Conservation (phyloP, 2,113 vertebrate species). For the Tragelaphus scriptus region DNA sequence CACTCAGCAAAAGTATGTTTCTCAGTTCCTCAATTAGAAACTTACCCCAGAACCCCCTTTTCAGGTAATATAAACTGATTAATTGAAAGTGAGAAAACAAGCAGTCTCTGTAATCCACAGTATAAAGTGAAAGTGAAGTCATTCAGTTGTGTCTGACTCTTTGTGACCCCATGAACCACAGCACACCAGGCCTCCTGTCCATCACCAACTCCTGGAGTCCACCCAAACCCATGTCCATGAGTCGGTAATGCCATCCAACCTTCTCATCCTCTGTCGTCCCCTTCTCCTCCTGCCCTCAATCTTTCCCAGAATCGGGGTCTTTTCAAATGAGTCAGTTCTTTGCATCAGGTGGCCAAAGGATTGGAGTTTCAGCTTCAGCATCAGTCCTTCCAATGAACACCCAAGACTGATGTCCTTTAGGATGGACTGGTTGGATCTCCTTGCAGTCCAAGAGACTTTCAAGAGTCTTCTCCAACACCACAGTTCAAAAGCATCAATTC, state of each 20-base stretch:
- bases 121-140: neutral
- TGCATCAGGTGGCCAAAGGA: neutral
- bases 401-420: neutral
- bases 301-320: neutral
- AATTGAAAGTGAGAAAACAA: slow-evolving; percentile 44
- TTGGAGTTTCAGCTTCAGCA: neutral
- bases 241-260: neutral
- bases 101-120: slow-evolving; percentile 31
- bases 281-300: neutral
- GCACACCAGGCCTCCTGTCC: neutral
- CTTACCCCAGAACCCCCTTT: slow-evolving; percentile 27
- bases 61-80: slow-evolving; percentile 56
- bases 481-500: neutral
- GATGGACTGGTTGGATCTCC: neutral
- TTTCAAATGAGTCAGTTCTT: neutral
- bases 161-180: neutral
- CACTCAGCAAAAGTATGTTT: slow-evolving; percentile 28
- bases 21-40: slow-evolving; percentile 33
- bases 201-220: neutral
- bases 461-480: neutral
- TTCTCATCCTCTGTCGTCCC: neutral
- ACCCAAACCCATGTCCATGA: neutral
- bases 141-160: neutral
- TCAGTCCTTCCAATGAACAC: neutral
- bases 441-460: neutral